phyloP scores from a whole-genome alignment of 2,797 vertebrate genomes.

The Sebastolobus alascanus region DNA sequence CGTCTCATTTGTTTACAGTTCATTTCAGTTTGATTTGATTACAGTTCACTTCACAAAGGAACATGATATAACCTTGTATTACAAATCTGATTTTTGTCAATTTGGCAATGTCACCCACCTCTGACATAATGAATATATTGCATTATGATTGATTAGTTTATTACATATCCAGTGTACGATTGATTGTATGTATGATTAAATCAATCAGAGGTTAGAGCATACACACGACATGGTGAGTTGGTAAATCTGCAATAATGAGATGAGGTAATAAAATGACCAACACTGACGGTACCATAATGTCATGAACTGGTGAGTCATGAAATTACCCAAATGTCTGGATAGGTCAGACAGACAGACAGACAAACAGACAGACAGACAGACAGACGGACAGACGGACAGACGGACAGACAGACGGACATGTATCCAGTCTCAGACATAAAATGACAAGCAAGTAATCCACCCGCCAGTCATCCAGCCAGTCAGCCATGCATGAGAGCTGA shows the following conservation, averaged over 20 bases:
- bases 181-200: slow-evolving; percentile 9
- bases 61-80: neutral
- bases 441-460: slow-evolving; percentile 69
- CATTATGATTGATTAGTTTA: slow-evolving; percentile 17
- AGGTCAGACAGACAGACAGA: slow-evolving; percentile 12
- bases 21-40: no score
- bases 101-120: neutral
- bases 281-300: neutral
- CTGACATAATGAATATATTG: neutral
- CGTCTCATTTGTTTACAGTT: no score
- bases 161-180: slow-evolving; percentile 9
- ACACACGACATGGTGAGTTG: neutral
- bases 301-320: slow-evolving; percentile 57
- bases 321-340: slow-evolving; percentile 57
- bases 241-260: slow-evolving; percentile 9
- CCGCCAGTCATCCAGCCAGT: slow-evolving; percentile 56
- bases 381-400: neutral
- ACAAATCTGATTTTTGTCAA: neutral
- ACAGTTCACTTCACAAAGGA: no score
- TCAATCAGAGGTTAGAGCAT: slow-evolving; percentile 12
- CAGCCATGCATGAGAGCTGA: slow-evolving; percentile 42
- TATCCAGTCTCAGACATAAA: slow-evolving; percentile 45
- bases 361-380: neutral
- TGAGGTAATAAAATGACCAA: slow-evolving; percentile 14
- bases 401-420: neutral